Conservation (phyloP, 2,888 invertebrate genomes). For the Pyrochroa serraticornis region DNA sequence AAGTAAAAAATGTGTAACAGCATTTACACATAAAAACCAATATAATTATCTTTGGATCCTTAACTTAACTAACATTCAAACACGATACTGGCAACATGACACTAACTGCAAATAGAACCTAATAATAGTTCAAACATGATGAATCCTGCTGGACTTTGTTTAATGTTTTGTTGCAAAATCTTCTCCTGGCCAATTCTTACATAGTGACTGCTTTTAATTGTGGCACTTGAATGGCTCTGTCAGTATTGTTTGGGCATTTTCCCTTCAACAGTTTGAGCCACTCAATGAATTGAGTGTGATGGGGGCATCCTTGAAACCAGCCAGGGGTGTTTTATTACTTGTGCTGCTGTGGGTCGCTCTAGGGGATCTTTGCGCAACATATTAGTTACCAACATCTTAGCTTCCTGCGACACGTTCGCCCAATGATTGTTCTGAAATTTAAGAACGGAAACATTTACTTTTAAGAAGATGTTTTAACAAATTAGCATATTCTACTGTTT, state of each 20-base stretch:
- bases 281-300: slow-evolving; percentile 53
- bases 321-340: slow-evolving; percentile 88
- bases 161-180: too few relatives aligned
- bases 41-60: too few relatives aligned
- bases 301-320: slow-evolving; percentile 57
- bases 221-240: slow-evolving; percentile 70
- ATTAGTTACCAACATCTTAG: slow-evolving; percentile 85
- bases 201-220: too few relatives aligned
- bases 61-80: neutral
- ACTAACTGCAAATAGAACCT: neutral
- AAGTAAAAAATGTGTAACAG: too few relatives aligned
- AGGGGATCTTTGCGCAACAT: slow-evolving; percentile 96
- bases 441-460: too few relatives aligned
- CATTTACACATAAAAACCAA: too few relatives aligned
- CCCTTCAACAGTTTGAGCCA: neutral
- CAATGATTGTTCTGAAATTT: slow-evolving; percentile 68
- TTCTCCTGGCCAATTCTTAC: too few relatives aligned
- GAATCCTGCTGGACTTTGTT: too few relatives aligned
- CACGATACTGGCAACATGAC: neutral
- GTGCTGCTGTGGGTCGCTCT: slow-evolving; percentile 84
- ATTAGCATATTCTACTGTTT: too few relatives aligned
- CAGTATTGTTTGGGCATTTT: too few relatives aligned
- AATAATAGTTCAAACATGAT: slow-evolving; percentile 28
- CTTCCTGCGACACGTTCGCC: slow-evolving; percentile 80
- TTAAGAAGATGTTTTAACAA: too few relatives aligned